Base-by-base conservation (phyloP, 2,113 vertebrate genomes). In the Galemys pyrenaicus region DNA sequence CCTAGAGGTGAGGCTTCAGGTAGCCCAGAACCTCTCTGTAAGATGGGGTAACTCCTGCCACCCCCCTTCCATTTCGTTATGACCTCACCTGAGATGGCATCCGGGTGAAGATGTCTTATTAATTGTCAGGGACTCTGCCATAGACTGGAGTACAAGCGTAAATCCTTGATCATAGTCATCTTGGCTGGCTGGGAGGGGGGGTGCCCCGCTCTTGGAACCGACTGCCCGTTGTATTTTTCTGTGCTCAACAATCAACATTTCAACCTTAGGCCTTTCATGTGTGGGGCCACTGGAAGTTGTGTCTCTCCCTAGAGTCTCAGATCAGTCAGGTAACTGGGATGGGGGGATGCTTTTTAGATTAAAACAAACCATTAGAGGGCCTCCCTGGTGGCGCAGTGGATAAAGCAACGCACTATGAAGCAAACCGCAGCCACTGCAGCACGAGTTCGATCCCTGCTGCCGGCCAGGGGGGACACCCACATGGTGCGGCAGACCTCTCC, bases 181-280 rank as follows among this genome's bases (percentile, higher is more conserved):
- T 0, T 1, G 51, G 51, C 4, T 3, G 51, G 51, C 3, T 4
- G 0, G 9, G 37, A 2, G 22, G 19, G 37, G 37, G 26, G 88
- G 62, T 1, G 0, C 41, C 32, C 35, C 28, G 41, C 70, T 28
- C 64, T 20, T 17, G 64, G 54, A 70, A 24, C 35, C 5, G 30
- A 26, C 26, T 46, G 51, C 67, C 71, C 56, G 20, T n/a, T 4
- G 51, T 19, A 60, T 75, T 68, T 62, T 62, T 24, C 11, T 20
- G 37, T 32, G 8, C 68, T 51, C 8, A 13, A 6, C 46, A 19
- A 22, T 16, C 24, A 44, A 86, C 54, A 26, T 86, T 26, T 67
- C 8, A 5, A 41, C 41, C 75, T 70, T n/a, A 20, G 54, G 37
- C 54, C 30, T 51, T 51, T n/a, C 64, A 30, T 15, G 9, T 24